Percentiles rank a stretch among this genome's conserved stretches.
Evolutionary conservation across 2,888 invertebrate species (phyloP).

Genomic region (Arrhopalites spinosus): DNA sequence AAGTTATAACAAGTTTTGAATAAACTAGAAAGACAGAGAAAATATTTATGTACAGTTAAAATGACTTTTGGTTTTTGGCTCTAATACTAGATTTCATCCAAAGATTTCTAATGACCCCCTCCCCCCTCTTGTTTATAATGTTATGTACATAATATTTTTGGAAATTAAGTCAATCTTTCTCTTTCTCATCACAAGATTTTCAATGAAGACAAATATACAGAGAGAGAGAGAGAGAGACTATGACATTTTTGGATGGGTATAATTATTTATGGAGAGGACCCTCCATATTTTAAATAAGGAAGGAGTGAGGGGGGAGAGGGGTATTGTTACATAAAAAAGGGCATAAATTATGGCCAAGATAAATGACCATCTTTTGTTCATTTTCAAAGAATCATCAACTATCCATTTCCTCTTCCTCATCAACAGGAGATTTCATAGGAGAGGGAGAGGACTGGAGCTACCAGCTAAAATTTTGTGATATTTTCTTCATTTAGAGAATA

Average conservation of each 20-base stretch:
- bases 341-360: not conserved
- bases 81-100: too few relatives aligned
- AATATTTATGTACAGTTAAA: too few relatives aligned
- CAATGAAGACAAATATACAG: not conserved
- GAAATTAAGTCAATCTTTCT: too few relatives aligned
- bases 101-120: too few relatives aligned
- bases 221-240: too few relatives aligned
- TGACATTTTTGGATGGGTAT: too few relatives aligned
- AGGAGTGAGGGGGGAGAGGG: not conserved
- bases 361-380: not conserved
- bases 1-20: not conserved
- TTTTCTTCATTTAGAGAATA: not conserved
- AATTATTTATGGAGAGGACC: too few relatives aligned
- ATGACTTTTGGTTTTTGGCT: too few relatives aligned
- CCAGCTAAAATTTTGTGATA: not conserved
- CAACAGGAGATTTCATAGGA: not conserved
- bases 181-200: not conserved
- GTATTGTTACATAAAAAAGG: not conserved
- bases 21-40: not conserved
- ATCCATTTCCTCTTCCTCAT: not conserved
- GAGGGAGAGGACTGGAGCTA: too few relatives aligned
- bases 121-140: too few relatives aligned
- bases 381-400: not conserved
- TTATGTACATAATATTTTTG: too few relatives aligned
- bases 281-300: too few relatives aligned